These are phyloP conservation scores for Drosophila varians DNA, from an alignment of 1,140 invertebrate genomes.

Conservation along the genomic window DNA sequence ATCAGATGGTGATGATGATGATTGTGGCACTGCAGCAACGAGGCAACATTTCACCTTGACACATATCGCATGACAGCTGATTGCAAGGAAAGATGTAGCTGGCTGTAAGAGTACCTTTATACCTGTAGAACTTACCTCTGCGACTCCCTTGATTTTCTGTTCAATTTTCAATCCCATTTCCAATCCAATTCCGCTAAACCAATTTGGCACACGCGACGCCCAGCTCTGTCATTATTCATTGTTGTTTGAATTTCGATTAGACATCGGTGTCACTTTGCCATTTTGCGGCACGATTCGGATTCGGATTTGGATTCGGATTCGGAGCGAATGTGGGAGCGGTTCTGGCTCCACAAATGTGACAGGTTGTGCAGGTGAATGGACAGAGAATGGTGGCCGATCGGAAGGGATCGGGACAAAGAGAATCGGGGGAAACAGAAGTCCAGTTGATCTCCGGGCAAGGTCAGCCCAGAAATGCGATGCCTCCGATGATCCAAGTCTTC, in stretches of 20 bases:
- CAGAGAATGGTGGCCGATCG: slow-evolving; percentile 1
- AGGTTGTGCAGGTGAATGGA: slow-evolving; percentile 59
- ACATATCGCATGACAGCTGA: slow-evolving; percentile 67
- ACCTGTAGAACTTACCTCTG: neutral
- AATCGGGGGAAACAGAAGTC: slow-evolving; percentile 22
- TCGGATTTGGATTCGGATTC: slow-evolving; percentile 5
- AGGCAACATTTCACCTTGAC: slow-evolving; percentile 71
- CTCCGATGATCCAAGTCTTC: slow-evolving; percentile 21
- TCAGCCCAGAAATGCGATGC: slow-evolving; percentile 28
- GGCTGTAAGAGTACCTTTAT: neutral
- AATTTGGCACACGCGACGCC: slow-evolving; percentile 59
- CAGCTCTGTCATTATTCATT: slow-evolving; percentile 61
- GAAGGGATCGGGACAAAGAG: slow-evolving; percentile 2
- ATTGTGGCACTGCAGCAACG: slow-evolving; percentile 18
- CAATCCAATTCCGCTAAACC: slow-evolving; percentile 47
- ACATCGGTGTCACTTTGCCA: slow-evolving; percentile 51
- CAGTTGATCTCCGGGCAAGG: slow-evolving; percentile 46
- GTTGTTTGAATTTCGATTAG: slow-evolving; percentile 54
- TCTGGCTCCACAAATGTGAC: slow-evolving; percentile 40
- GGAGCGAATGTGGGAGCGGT: slow-evolving; percentile 43
- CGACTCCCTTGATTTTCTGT: neutral
- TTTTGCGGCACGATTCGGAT: slow-evolving; percentile 27
- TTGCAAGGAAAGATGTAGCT: slow-evolving; percentile 29
- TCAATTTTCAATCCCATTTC: slow-evolving; percentile 28
- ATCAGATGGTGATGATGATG: slow-evolving; percentile 17